Evolutionary conservation across 1,140 invertebrate species (phyloP).

Genomic region (Drosophila asahinai): DNA sequence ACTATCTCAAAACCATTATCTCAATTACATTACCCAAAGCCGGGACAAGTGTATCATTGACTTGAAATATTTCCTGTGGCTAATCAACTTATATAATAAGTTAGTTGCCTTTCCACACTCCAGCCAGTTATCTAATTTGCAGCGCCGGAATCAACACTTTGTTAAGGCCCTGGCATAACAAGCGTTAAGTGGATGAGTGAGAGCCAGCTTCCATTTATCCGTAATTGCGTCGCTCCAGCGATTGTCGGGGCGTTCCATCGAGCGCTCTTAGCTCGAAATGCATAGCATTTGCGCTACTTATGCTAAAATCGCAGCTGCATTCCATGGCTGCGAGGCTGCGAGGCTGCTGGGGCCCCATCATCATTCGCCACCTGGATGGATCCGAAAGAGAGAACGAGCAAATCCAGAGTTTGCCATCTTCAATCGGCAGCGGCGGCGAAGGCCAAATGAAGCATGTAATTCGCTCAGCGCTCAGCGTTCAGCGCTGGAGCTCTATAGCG

Average conservation of each 20-base stretch:
- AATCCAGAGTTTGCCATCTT: conserved; percentile 40
- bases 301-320: conserved; percentile 63
- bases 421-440: conserved; percentile 34
- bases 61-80: conserved; percentile 23
- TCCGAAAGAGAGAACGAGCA: background rate
- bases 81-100: conserved; percentile 40
- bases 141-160: conserved; percentile 46
- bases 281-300: conserved; percentile 76
- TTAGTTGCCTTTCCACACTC: conserved; percentile 45
- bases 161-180: conserved; percentile 29
- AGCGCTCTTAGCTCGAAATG: conserved; percentile 58
- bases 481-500: conserved; percentile 25
- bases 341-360: background rate
- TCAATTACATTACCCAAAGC: conserved; percentile 17
- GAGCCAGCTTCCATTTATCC: conserved; percentile 56
- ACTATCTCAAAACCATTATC: background rate
- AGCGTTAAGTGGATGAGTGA: conserved; percentile 48
- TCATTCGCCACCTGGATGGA: conserved; percentile 21
- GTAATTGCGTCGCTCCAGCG: conserved; percentile 66
- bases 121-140: conserved; percentile 41
- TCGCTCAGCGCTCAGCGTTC: conserved; percentile 40
- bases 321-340: conserved; percentile 29
- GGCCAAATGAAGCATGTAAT: conserved; percentile 77
- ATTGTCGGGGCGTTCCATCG: conserved; percentile 30
- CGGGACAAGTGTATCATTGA: conserved; percentile 16